Base-by-base conservation (phyloP, 2,888 invertebrate genomes). In the Scotopteryx bipunctaria region DNA sequence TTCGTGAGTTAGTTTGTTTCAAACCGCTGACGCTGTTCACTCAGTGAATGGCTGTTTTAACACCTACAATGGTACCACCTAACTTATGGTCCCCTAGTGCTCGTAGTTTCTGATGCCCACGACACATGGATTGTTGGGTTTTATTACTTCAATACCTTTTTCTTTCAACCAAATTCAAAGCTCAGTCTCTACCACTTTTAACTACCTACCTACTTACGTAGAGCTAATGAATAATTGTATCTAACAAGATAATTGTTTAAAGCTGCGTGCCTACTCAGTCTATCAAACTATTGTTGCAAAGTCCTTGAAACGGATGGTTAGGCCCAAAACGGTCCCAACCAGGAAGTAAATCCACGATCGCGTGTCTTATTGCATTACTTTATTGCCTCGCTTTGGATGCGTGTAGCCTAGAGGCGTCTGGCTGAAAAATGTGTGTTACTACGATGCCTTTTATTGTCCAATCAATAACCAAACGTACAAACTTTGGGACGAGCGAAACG, bases 281-380 rank as follows among this genome's bases (percentile, higher is more conserved):
- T 57, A 61, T 64, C 54, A 64, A 71, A 59, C 71, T 73, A 71
- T 69, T 57, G 66, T 67, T 63, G 68, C 66, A 60, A 67, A 71
- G 78, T 82, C 84, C 86, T 84, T 86, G 85, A 85, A 76, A 71
- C 35, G 72, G 68, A 59, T 59, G 54, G 45, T 56, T 54, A 54
- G 48, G 55, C 50, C 49, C 59, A 55, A 63, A 57, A 44, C 52
- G 55, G 55, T 61, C 59, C 58, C 65, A 73, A 83, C 72, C 84
- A 83, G 86, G 86, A 86, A 86, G 76, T 63, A 66, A 69, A 64
- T 63, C 59, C 57, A 64, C 63, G 58, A 66, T 86, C 72, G 86
- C 86, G 83, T 86, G 85, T 64, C 61, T 51, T 46, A 51, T 40
- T 59, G 67, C 73, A 74, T 80, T 79, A 73, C 67, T 57, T 62